These are phyloP conservation scores for Pseudolaguvia tuberculata DNA, from an alignment of 2,113 vertebrate genomes.

Conservation along the genomic window DNA sequence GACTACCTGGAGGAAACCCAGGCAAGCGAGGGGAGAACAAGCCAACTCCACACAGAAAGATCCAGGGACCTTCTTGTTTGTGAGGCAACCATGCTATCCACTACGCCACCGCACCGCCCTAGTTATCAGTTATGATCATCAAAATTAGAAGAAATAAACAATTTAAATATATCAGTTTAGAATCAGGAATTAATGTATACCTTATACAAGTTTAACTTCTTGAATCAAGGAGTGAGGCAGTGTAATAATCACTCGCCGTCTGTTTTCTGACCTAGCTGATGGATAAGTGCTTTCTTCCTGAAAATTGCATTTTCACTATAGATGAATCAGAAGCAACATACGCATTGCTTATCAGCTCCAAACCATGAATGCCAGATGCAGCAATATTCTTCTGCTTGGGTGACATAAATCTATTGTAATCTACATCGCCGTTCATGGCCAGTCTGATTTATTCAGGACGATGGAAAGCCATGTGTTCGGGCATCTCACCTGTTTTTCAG, in stretches of 20 bases:
- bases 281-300: conserved; percentile 55
- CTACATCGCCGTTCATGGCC: conserved; percentile 39
- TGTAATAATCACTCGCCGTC: neutral
- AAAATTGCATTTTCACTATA: conserved; percentile 57
- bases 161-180: too few relatives aligned
- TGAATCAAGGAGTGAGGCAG: neutral
- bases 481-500: conserved; percentile 38
- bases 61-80: too few relatives aligned
- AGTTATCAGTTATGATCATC: too few relatives aligned
- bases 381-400: conserved; percentile 54
- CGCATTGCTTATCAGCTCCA: conserved; percentile 58
- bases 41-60: too few relatives aligned
- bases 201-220: too few relatives aligned
- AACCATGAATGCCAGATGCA: conserved; percentile 64
- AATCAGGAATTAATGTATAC: too few relatives aligned
- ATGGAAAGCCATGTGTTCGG: conserved; percentile 3
- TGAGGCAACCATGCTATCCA: too few relatives aligned
- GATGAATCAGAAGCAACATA: conserved; percentile 56
- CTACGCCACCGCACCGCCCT: too few relatives aligned
- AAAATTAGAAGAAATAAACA: too few relatives aligned
- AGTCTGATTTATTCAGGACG: conserved; percentile 51
- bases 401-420: conserved; percentile 52
- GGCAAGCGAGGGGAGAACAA: too few relatives aligned
- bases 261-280: conserved; percentile 46
- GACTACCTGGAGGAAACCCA: too few relatives aligned